These are phyloP conservation scores for Cyanoderma ruficeps DNA, from an alignment of 2,113 vertebrate genomes.

Conservation along the genomic window DNA sequence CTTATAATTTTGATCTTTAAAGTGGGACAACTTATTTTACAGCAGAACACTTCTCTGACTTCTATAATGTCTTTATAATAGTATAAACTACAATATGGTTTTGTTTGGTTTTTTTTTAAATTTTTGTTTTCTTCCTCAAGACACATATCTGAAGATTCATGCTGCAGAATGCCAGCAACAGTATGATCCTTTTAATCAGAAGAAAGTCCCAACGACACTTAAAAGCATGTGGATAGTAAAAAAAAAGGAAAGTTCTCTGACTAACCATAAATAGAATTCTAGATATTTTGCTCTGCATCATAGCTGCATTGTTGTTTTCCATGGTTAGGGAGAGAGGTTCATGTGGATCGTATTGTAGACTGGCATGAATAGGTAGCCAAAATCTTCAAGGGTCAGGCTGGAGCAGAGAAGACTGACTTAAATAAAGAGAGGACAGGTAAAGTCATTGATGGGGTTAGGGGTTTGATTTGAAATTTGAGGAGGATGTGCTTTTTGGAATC, in stretches of 20 bases:
- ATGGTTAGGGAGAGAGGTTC: background rate
- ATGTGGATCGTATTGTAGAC: background rate
- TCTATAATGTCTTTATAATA: background rate
- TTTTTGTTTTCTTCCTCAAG: background rate
- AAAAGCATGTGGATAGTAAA: background rate
- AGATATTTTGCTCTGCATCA: background rate
- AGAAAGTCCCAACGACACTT: background rate
- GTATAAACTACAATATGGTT: background rate
- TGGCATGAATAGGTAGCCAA: background rate
- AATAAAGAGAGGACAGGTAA: background rate
- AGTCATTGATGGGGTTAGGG: background rate
- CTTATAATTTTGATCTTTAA: background rate
- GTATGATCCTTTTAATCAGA: background rate
- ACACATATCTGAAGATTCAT: background rate
- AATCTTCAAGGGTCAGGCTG: background rate
- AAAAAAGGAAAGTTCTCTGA: background rate
- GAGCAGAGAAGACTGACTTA: background rate
- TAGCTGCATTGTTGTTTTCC: background rate
- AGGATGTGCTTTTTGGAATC: background rate
- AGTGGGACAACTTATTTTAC: background rate
- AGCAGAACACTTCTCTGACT: background rate
- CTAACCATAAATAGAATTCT: background rate
- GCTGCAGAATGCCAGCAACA: background rate
- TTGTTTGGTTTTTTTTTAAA: too few relatives aligned
- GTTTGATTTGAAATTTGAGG: background rate